Conservation (phyloP, 2,888 invertebrate genomes). For the Dysmachus trigonus region DNA sequence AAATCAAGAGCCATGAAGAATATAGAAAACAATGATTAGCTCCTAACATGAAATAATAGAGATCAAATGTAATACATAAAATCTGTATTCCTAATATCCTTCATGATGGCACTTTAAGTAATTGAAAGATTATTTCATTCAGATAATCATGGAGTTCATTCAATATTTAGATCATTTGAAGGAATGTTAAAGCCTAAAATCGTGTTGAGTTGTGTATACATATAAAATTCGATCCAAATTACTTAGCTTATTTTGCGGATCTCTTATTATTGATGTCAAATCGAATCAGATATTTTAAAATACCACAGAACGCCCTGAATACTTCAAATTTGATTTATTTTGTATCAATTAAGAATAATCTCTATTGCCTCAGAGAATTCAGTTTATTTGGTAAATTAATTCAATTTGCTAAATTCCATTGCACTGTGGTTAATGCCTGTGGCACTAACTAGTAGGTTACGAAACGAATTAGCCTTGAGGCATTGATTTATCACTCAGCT, state of each 20-base stretch:
- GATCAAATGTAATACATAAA: too few relatives aligned
- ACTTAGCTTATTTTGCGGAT: not conserved
- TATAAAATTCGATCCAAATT: not conserved
- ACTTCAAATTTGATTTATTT: not conserved
- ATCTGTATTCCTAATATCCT: too few relatives aligned
- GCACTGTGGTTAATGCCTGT: not conserved
- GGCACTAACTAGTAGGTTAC: not conserved
- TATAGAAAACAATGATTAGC: too few relatives aligned
- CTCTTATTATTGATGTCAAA: not conserved
- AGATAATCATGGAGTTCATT: too few relatives aligned
- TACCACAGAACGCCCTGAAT: not conserved
- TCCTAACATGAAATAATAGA: too few relatives aligned
- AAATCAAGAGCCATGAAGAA: too few relatives aligned
- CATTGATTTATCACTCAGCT: constrained; percentile 8
- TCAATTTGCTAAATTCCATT: not conserved
- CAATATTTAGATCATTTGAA: too few relatives aligned
- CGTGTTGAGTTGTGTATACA: too few relatives aligned
- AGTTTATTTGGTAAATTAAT: not conserved
- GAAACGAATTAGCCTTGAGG: not conserved
- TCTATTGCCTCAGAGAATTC: not conserved
- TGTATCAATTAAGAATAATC: not conserved
- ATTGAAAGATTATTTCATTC: too few relatives aligned
- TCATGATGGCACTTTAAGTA: too few relatives aligned
- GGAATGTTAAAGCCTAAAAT: too few relatives aligned
- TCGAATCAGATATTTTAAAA: not conserved